phyloP scores from a whole-genome alignment of 2,888 invertebrate species.

The Xanthorhoe spadicearia region DNA sequence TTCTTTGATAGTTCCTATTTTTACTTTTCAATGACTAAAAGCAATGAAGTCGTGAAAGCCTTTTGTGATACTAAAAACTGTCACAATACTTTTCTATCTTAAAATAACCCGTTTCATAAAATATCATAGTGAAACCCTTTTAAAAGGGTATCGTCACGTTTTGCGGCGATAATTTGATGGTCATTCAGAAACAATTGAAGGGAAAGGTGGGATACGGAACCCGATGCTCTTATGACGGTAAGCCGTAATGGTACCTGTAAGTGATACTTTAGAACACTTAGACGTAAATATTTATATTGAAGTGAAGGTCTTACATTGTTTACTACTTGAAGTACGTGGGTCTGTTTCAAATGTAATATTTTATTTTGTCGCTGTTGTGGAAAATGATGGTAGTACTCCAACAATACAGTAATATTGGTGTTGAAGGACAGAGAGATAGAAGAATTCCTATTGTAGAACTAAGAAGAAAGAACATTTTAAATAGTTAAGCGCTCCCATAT shows the following conservation, averaged over 20 bases:
- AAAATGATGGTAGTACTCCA: no score
- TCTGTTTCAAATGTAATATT: neutral
- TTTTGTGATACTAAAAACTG: no score
- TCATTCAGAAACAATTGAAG: conserved; percentile 45
- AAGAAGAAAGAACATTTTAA: no score
- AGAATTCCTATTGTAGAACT: no score
- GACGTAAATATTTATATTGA: conserved; percentile 39
- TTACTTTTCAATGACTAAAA: no score
- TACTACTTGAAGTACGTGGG: conserved; percentile 21
- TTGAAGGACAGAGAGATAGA: no score
- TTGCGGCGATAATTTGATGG: conserved; percentile 44
- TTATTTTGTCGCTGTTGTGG: neutral
- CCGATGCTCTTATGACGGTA: conserved; percentile 42
- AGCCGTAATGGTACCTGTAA: conserved; percentile 40
- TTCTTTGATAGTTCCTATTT: no score
- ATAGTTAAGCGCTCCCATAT: no score
- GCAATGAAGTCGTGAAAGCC: no score
- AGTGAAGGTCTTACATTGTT: neutral
- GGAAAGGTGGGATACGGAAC: conserved; percentile 43
- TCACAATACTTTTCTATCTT: neutral
- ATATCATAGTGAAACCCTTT: conserved; percentile 47
- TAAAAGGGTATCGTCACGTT: conserved; percentile 46
- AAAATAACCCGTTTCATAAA: conserved; percentile 9
- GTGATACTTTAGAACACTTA: conserved; percentile 42
- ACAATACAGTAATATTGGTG: no score